Base-by-base conservation (phyloP, 2,113 vertebrate species). In the Eudyptes chrysolophus region DNA sequence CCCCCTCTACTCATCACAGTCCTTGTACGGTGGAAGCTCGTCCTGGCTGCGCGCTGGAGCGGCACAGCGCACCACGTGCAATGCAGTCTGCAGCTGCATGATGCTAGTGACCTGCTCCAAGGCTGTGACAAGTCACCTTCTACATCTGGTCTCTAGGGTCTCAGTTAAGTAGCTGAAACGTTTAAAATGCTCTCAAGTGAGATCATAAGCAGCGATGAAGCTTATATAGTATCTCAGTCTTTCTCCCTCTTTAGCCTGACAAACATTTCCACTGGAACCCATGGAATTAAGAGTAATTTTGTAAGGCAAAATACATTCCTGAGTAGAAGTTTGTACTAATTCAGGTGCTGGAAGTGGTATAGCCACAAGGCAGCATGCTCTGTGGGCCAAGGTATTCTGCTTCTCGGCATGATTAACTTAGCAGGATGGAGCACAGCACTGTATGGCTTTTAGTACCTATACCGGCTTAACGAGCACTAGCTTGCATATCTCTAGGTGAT, bases 231-330 rank as follows among this genome's bases (percentile, higher is more conserved):
- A 87, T 72, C 24, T 84, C 55, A 71, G 74, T 60, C 61, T 76
- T 84, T n/a, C 65, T 91, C 16, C 22, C 32, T 75, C 25, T 44
- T 87, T 65, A 72, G 18, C 58, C 17, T 13, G 30, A 74, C 51
- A 72, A 62, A 44, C 14, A 48, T 78, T 69, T 69, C 38, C 60
- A 49, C 25, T 38, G 34, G 54, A 83, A 75, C 49, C 24, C 60
- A 26, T 7, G 22, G 79, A 86, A 92, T 70, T 83, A 83, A 66
- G 54, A 86, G 36, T n/a, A 46, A 57, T 60, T 87, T 89, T 58
- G 29, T 60, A 96, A 84, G 65, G 80, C 68, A 92, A 89, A 92
- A 95, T 51, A 13, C 70, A 62, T 78, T 95, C 83, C 80, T 78
- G 80, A 92, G 80, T 60, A 78, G 81, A 55, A 0, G 0, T 46